phyloP scores from a whole-genome alignment of 2,113 vertebrate genomes.

The Crotalus helleri region DNA sequence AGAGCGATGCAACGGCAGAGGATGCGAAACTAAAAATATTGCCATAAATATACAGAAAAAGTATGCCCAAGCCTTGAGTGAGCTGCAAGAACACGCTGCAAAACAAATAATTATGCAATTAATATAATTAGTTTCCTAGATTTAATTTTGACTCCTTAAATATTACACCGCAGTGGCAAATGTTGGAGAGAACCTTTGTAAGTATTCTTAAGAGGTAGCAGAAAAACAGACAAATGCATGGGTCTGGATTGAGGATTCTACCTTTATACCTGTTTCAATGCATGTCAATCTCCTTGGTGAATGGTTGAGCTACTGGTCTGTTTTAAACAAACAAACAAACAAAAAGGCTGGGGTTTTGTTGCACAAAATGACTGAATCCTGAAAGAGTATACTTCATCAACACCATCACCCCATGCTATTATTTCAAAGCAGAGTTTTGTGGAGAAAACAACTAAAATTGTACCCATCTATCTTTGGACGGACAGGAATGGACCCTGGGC shows the following conservation, averaged over 20 bases:
- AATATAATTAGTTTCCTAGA: background rate
- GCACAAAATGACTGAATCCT: background rate
- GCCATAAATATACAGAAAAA: background rate
- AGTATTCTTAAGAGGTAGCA: background rate
- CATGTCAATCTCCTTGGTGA: background rate
- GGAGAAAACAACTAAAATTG: background rate
- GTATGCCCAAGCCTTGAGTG: background rate
- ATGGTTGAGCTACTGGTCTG: background rate
- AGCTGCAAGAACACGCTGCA: background rate
- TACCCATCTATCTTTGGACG: background rate
- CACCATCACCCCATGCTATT: background rate
- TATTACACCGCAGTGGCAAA: background rate
- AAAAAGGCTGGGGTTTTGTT: background rate
- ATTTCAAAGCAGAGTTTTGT: background rate
- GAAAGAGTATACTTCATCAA: background rate
- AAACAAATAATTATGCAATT: background rate
- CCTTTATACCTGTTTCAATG: background rate
- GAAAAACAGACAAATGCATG: background rate
- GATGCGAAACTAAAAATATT: background rate
- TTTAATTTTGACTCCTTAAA: background rate
- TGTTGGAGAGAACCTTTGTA: background rate
- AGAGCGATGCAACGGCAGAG: background rate
- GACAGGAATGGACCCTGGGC: background rate
- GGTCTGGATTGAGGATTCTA: background rate
- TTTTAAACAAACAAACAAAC: background rate